phyloP scores from a whole-genome alignment of 2,797 vertebrate genomes.

The Rhodeus uyekii region DNA sequence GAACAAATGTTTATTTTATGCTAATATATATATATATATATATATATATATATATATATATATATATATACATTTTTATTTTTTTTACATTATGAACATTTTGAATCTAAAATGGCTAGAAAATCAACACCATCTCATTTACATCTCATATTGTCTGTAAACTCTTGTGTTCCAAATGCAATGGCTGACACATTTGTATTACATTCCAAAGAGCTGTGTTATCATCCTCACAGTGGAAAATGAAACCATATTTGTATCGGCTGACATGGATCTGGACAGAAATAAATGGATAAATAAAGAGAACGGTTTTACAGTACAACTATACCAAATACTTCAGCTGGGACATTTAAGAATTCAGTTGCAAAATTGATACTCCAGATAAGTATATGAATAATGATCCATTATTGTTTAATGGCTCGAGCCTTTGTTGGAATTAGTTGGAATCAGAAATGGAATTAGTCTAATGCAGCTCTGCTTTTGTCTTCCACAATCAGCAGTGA shows the following conservation, averaged over 20 bases:
- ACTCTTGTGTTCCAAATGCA: not conserved
- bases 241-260: not conserved
- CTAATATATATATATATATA: too few species aligned
- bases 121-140: too few species aligned
- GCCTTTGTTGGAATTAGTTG: constrained; percentile 63
- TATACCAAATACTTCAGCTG: not conserved
- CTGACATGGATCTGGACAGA: not conserved
- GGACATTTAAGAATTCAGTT: not conserved
- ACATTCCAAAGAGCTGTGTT: not conserved
- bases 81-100: too few species aligned
- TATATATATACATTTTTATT: too few species aligned
- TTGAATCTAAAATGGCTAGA: too few species aligned
- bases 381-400: constrained; percentile 22
- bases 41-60: too few species aligned
- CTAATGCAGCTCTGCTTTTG: constrained; percentile 67
- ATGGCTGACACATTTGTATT: not conserved
- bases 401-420: constrained; percentile 20
- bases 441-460: constrained; percentile 64
- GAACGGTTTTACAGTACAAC: not conserved
- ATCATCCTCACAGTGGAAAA: not conserved
- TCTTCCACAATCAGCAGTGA: constrained; percentile 42
- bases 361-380: constrained; percentile 1
- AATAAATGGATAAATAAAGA: not conserved
- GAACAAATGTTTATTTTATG: too few species aligned
- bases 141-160: too few species aligned